A percentile compares a stretch with the other conserved stretches of the same genome.
Evolutionary conservation across 2,888 invertebrate species (phyloP).

Genomic region (Stramonita haemastoma): DNA sequence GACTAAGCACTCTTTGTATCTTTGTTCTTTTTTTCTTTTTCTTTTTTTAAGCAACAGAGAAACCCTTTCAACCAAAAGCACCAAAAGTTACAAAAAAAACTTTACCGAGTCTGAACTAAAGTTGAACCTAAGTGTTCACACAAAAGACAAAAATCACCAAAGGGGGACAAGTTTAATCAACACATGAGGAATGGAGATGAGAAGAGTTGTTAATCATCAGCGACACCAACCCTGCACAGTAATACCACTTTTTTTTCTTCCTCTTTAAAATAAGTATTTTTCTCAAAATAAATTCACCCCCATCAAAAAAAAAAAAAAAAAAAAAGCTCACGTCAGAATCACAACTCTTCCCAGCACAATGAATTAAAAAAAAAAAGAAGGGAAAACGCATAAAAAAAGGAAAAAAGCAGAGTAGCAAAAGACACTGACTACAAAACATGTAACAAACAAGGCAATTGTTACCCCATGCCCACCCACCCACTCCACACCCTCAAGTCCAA

Average conservation of each 20-base stretch:
- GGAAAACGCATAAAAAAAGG: too few relatives aligned
- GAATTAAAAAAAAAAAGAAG: neutral
- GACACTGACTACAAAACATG: neutral
- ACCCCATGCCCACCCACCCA: neutral
- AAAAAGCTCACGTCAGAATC: neutral
- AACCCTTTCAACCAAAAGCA: too few relatives aligned
- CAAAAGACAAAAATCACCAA: too few relatives aligned
- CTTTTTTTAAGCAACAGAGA: too few relatives aligned
- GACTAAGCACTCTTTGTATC: too few relatives aligned
- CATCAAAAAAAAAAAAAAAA: too few relatives aligned
- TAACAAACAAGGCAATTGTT: neutral
- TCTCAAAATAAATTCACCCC: neutral
- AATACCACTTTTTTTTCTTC: neutral
- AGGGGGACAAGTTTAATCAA: neutral
- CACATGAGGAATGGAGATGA: neutral
- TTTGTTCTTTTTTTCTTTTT: too few relatives aligned
- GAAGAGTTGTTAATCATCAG: neutral
- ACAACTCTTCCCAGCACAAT: neutral
- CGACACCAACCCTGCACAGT: too few relatives aligned
- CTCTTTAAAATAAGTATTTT: neutral
- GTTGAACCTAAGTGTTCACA: too few relatives aligned
- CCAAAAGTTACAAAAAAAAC: too few relatives aligned
- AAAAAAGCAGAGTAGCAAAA: neutral
- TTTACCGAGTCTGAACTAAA: too few relatives aligned
- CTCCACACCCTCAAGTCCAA: neutral